A percentile compares a stretch with the other conserved stretches of the same genome.
Conservation (phyloP, 2,888 invertebrate genomes). For the Hemicrepidius hirtus region DNA sequence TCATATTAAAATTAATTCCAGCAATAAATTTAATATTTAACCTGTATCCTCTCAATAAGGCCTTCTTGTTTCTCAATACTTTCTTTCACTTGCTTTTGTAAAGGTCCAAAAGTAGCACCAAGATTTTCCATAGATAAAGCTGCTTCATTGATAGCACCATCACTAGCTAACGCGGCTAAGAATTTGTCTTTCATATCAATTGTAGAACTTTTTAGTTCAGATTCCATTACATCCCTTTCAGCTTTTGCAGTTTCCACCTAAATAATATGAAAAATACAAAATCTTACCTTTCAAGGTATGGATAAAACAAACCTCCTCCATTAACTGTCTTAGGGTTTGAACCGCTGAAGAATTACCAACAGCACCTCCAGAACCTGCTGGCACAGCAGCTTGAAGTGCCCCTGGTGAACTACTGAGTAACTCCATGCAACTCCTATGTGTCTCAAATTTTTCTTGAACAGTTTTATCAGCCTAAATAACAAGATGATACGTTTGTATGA, state of each 20-base stretch:
- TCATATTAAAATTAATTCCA: background rate
- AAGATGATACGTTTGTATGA: too few relatives aligned
- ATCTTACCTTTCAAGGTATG: constrained; percentile 71
- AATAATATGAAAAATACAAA: too few relatives aligned
- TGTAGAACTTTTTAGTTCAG: constrained; percentile 86
- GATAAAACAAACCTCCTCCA: constrained; percentile 78
- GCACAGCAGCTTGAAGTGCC: constrained; percentile 82
- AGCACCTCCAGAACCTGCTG: constrained; percentile 76
- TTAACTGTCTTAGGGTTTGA: constrained; percentile 81
- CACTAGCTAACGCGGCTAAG: constrained; percentile 82
- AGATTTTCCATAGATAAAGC: constrained; percentile 82
- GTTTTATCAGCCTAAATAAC: constrained; percentile 80
- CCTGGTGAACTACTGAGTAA: constrained; percentile 85
- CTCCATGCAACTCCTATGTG: constrained; percentile 85
- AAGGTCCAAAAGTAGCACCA: constrained; percentile 83
- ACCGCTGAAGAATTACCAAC: constrained; percentile 78
- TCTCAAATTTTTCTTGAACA: constrained; percentile 90
- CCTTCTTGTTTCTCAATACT: constrained; percentile 83
- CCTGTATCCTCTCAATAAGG: constrained; percentile 81
- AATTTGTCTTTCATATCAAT: constrained; percentile 90
- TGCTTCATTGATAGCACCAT: constrained; percentile 87
- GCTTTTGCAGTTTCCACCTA: constrained; percentile 89
- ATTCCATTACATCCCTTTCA: constrained; percentile 92
- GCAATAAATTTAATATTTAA: constrained; percentile 60
- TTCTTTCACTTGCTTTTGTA: constrained; percentile 86